These are phyloP conservation scores for Cairina moschata DNA, from an alignment of 2,113 vertebrate species.

Conservation along the genomic window DNA sequence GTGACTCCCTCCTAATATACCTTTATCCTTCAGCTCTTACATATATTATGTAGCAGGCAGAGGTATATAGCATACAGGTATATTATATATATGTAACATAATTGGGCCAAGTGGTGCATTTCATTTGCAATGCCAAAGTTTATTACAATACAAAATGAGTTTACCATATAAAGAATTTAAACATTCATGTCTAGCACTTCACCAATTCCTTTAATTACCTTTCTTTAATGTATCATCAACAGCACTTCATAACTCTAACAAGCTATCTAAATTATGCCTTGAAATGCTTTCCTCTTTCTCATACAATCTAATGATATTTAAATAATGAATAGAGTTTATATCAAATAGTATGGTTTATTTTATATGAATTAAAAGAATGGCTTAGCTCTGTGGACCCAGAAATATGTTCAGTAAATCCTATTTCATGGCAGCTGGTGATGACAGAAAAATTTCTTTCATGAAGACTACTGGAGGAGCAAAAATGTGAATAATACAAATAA, in stretches of 20 bases:
- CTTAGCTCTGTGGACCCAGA: not conserved
- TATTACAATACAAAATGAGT: not conserved
- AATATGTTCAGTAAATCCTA: not conserved
- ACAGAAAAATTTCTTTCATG: conserved; percentile 34
- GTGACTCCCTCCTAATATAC: not conserved
- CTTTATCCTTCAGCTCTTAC: not conserved
- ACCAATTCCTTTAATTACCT: conserved; percentile 12
- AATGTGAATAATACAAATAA: conserved; percentile 60
- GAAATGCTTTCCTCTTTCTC: conserved; percentile 25
- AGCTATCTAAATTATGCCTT: conserved; percentile 17
- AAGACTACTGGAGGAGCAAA: conserved; percentile 27
- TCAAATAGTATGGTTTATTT: conserved; percentile 21
- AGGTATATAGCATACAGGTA: not conserved
- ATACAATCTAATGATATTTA: conserved; percentile 27
- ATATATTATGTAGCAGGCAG: not conserved
- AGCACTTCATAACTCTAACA: conserved; percentile 12
- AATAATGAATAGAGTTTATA: conserved; percentile 8
- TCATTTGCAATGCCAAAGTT: conserved; percentile 20
- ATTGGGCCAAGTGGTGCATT: conserved; percentile 38
- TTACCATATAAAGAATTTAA: conserved; percentile 17
- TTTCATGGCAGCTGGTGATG: conserved; percentile 24
- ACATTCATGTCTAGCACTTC: conserved; percentile 10
- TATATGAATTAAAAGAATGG: not conserved
- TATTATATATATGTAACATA: not conserved
- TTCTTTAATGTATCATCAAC: conserved; percentile 23